Evolutionary conservation across 2,113 vertebrate species (phyloP).

Genomic region (Coturnix japonica): DNA sequence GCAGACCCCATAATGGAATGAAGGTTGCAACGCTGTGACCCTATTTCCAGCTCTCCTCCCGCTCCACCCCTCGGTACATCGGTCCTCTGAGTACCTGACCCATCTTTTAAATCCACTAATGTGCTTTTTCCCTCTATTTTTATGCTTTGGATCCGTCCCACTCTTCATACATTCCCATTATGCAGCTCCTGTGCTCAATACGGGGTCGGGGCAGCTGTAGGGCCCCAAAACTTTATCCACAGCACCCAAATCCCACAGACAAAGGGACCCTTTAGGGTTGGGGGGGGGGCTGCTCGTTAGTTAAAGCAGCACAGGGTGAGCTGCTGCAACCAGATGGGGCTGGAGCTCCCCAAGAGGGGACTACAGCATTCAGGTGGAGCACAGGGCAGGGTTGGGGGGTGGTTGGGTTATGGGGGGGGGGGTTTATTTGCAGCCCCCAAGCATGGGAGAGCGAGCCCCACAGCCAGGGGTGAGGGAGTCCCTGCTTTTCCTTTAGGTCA

Average conservation of each 20-base stretch:
- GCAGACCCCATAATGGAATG: fast-evolving
- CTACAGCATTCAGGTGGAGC: neutral
- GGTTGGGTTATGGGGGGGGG: no score
- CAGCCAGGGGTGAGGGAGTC: conserved; percentile 3
- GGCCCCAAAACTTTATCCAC: no score
- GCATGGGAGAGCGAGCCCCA: neutral
- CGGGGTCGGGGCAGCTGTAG: neutral
- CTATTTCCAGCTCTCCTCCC: neutral
- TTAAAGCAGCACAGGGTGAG: neutral
- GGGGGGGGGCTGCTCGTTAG: neutral
- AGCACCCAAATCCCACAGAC: neutral
- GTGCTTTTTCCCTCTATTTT: neutral
- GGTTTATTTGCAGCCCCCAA: neutral
- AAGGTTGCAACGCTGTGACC: neutral
- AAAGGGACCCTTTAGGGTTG: neutral
- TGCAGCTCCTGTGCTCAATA: fast-evolving
- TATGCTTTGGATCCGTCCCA: no score
- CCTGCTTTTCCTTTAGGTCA: conserved; percentile 33
- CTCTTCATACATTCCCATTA: no score
- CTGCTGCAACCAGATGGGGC: neutral
- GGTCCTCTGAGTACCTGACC: neutral
- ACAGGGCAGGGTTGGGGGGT: neutral
- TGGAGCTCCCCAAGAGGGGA: neutral
- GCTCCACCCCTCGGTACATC: neutral
- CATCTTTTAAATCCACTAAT: neutral